Evolutionary conservation across 2,888 invertebrate genomes (phyloP), one percentile per base, ranked within the genome.

Genomic region (Chesias legatella): DNA sequence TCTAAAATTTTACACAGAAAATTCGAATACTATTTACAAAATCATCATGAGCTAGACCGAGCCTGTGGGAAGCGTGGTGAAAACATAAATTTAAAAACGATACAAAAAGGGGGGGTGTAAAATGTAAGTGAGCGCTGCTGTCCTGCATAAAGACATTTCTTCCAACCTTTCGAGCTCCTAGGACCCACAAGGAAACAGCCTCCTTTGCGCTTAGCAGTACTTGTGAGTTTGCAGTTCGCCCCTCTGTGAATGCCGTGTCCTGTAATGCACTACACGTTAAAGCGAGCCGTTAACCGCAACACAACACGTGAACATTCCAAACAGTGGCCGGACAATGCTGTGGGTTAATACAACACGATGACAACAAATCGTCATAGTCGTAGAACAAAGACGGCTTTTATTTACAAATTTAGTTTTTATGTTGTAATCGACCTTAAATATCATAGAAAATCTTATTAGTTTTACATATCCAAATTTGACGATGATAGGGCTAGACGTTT

Each of bases 141-240:
- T 48, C 72, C 68, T 60, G 59, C 63, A 69, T 63, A 68, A 78
- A 73, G 63, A 58, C 84, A 91, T 90, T 92, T 95, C 95, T 60
- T 84, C 91, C 90, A 92, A 95, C 95, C 95, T 95, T 95, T 91
- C 95, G 93, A 90, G 94, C 94, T 92, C 95, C 95, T 91, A 95
- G 94, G 89, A 95, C 94, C 95, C 95, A 95, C 88, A 95, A 93
- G 89, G 95, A 94, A 91, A 95, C 94, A 91, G 95, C 95, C 93
- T 95, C 95, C 93, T 94, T 94, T 90, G 95, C 94, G 90, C 94
- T 95, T 90, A 95, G 93, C 90, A 95, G 94, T 90, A 92, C 93
- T 91, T 93, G 92, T 88, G 91, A 91, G 89, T 91, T 92, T 90
- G 90, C 86, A 77, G 91, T 86, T 79, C 82, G 85, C 86, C 90